Base-by-base conservation (phyloP, 2,888 invertebrate genomes). In the Chrysolina haemoptera region DNA sequence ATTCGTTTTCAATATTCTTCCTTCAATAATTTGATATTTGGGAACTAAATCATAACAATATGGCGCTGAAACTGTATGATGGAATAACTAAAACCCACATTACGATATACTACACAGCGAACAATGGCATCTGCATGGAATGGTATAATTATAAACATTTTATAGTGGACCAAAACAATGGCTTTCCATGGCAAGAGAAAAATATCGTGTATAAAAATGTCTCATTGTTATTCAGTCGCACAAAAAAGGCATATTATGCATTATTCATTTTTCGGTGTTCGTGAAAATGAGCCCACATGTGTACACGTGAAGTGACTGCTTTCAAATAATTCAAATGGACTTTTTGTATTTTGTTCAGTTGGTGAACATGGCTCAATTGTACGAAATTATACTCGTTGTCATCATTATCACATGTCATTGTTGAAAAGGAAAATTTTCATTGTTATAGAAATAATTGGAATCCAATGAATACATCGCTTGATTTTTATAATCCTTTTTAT, bases 171-270 rank as follows among this genome's bases (percentile, higher is more conserved):
- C 79, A 78, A 81, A 81, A 82, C 81, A 81, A 82, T 81, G 77
- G 78, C 77, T 79, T 78, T 80, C 78, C 76, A 74, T 70, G 70
- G 75, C 79, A 63, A 74, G 71, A 74, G 77, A 80, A 80, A 80
- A 79, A 78, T 76, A 75, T 78, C 79, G 79, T 77, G 76, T 77
- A 81, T 78, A 78, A 80, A 81, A 80, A 67, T 55, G 68, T 73
- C 73, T 80, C 82, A 81, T 82, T 82, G 82, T 82, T 83, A 79
- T 82, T 78, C 80, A 78, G 79, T 80, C 78, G 62, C 77, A 79
- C 77, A 74, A 79, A 82, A n/a, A 82, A 79, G 76, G 78, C 71
- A 78, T 78, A 77, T 75, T 76, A 82, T 82, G 77, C 81, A 82
- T 82, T 79, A 83, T 83, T 83, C 83, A 83, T 81, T 72, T 74